Base-by-base conservation (phyloP, 2,797 vertebrate species). In the Tangara arthus region DNA sequence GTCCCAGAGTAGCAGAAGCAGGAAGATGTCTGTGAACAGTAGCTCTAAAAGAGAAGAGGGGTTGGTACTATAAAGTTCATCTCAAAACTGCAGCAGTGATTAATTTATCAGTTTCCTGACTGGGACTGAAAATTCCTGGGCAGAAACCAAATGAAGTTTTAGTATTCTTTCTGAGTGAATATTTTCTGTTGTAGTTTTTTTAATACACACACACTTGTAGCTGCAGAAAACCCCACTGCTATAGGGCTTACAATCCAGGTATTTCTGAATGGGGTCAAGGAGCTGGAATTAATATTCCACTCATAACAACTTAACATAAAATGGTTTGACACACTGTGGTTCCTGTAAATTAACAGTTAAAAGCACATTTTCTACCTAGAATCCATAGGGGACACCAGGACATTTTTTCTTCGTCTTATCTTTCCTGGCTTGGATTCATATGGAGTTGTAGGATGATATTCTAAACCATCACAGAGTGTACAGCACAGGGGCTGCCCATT, bases 231-330 rank as follows among this genome's bases (percentile, higher is more conserved):
- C 47, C 41, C 28, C 20, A 11, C 23, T 82, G 41, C 8, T 52
- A 0, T 9, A 32, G 55, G 46, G 37, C 26, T 69, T 53, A 7
- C 14, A n/a, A 15, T 39, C 19, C 2, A 0, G 12, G 6, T 23
- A 28, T 46, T 85, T 73, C 66, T 90, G 41, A 71, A 28, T 60
- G 37, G 60, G 26, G 41, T 68, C 28, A 68, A 64, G 61, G 56
- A 69, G 15, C 57, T 78, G 56, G 20, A 92, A 39, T 77, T 73
- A 59, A 66, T 69, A 49, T 26, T 82, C 24, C 61, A n/a, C 32
- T 73, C 34, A 15, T 14, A 63, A 66, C n/a, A 82, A 59, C n/a
- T 18, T 5, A 34, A 46, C 9, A 39, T 61, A 8, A 73, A 61
- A 46, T 12, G 15, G 46, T 88, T 79, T 59, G 35, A 39, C 52